phyloP scores from a whole-genome alignment of 2,113 vertebrate genomes.

The Sminthopsis crassicaudata region DNA sequence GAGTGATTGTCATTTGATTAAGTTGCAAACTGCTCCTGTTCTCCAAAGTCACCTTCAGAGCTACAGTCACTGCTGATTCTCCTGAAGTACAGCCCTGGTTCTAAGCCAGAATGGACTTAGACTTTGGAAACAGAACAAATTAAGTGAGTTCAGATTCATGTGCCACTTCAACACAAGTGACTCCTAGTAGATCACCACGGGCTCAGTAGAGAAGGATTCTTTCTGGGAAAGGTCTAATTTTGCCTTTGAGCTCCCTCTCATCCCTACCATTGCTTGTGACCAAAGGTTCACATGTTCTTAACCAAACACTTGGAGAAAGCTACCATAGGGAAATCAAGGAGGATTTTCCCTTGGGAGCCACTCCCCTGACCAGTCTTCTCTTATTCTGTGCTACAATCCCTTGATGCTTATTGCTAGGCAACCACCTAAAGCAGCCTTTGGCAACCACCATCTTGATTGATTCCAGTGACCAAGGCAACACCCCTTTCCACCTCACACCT shows the following conservation, averaged over 20 bases:
- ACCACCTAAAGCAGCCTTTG: not conserved
- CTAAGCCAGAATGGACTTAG: not conserved
- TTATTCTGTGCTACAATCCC: not conserved
- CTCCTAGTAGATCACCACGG: conserved; percentile 62
- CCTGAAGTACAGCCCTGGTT: fast-evolving
- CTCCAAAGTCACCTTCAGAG: not conserved
- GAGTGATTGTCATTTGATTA: not conserved
- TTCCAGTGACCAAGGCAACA: not conserved
- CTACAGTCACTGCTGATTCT: fast-evolving
- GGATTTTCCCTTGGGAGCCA: not conserved
- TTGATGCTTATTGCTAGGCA: conserved; percentile 55
- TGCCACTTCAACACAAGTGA: conserved; percentile 46
- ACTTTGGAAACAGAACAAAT: not conserved
- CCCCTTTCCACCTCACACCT: not conserved
- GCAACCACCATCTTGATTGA: conserved; percentile 3
- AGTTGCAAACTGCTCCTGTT: not conserved
- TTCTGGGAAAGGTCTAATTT: not conserved
- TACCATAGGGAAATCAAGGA: not conserved
- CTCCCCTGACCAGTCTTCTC: conserved; percentile 34
- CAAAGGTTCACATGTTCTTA: not conserved
- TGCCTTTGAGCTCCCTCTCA: not conserved
- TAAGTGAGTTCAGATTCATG: conserved; percentile 68
- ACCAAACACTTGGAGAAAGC: not conserved
- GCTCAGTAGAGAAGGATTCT: conserved; percentile 52
- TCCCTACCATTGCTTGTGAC: not conserved